A percentile compares a stretch with the other conserved stretches of the same genome.
These are phyloP conservation scores for Drosophila emarginata DNA, from an alignment of 2,888 invertebrate genomes.

Conservation along the genomic window DNA sequence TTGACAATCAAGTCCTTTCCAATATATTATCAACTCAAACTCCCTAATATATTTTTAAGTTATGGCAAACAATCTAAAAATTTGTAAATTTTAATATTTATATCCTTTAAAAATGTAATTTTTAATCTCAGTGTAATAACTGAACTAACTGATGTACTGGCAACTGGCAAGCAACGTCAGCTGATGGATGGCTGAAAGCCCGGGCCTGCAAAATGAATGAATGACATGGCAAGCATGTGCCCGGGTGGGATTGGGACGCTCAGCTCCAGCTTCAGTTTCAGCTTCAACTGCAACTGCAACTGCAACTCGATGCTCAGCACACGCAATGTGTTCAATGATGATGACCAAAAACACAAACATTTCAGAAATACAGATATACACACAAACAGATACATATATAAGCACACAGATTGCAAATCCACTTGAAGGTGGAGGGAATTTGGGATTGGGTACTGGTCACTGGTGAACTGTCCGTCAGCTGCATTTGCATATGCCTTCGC, in stretches of 20 bases:
- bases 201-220: constrained; percentile 72
- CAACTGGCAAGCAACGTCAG: constrained; percentile 58
- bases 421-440: background rate
- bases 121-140: constrained; percentile 21
- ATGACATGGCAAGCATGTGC: constrained; percentile 71
- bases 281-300: constrained; percentile 23
- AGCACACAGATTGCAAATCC: background rate
- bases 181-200: constrained; percentile 75
- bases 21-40: too few relatives aligned
- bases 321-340: constrained; percentile 57
- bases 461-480: constrained; percentile 40
- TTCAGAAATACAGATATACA: constrained; percentile 29
- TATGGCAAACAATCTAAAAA: too few relatives aligned
- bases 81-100: too few relatives aligned
- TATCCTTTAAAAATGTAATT: background rate
- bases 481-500: constrained; percentile 67
- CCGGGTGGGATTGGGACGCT: constrained; percentile 42
- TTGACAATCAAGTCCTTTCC: too few relatives aligned
- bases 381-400: background rate
- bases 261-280: constrained; percentile 1
- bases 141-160: constrained; percentile 62
- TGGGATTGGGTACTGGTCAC: constrained; percentile 27
- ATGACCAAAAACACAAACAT: constrained; percentile 13
- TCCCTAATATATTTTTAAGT: too few relatives aligned
- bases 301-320: constrained; percentile 30